Base-by-base conservation (phyloP, 2,888 invertebrate species). In the Schizaphis graminum region DNA sequence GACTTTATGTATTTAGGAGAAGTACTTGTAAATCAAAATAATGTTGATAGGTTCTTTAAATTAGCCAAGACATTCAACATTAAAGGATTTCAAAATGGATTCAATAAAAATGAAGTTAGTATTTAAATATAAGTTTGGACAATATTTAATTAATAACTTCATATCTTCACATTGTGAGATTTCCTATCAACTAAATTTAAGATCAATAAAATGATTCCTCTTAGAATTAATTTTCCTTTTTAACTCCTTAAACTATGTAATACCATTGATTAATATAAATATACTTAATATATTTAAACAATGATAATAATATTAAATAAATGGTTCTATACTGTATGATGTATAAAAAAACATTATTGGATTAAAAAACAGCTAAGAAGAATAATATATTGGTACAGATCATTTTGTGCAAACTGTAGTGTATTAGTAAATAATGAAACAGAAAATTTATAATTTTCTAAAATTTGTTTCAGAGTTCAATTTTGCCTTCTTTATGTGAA, bases 1-100 rank as follows among this genome's bases (percentile, higher is more conserved):
- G 98, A 98, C 96, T 98, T 98, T 96, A 98, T 98, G 98, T 98
- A 98, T 96, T 97, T 97, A 95, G 98, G 98, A 93, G 98, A 98
- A 96, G 98, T 98, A 35, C 93, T 90, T 26, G 57, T 93, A 16
- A 90, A 93, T 88, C 93, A 90, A 95, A 98, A 98, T 96, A 97
- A 98, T 95, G 97, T 98, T 95, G 98, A 98, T 96, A 97, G 97
- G 95, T 61, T 93, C 41, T 90, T 93, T 53, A 90, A 93, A 90
- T 84, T 93, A 28, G 93, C 93, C 35, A 93, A 93, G 85, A 93
- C 93, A 67, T 93, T 93, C 24, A 93, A 89, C 35, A 41, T 93
- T 57, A 89, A 89, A 57, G 93, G 93, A 90, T 93, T 93, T 57
- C 93, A 93, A 90, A 93, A 93, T 53, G 93, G 89, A 24, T 89